Base-by-base conservation (phyloP, 2,888 invertebrate species). In the Glaucopsyche alexis region DNA sequence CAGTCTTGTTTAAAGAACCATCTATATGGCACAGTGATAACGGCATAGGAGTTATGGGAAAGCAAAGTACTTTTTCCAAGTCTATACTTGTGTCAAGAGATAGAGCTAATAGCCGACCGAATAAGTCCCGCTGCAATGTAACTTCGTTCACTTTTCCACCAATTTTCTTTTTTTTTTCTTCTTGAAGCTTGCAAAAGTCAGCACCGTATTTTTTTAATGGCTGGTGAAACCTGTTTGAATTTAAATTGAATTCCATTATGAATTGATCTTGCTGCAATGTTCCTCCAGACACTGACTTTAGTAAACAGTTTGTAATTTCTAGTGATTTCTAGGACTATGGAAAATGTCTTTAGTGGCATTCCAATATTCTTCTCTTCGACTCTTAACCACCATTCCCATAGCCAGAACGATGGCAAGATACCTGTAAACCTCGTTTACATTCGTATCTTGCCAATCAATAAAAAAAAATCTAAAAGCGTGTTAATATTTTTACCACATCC, bases 251-350 rank as follows among this genome's bases (percentile, higher is more conserved):
- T 65, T 71, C 65, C 14, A 13, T 69, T 50, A 73, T 75, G 38
- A 73, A 73, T 70, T 72, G 40, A 69, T 75, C 72, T 16, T 50
- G 69, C 69, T 14, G 49, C 45, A 71, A 66, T 71, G 60, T 71
- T 71, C 73, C 71, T 49, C 40, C 40, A 50, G 71, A 71, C 65
- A 52, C 65, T 71, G 66, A 42, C 1, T 73, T 73, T 47, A 73
- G 55, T 16, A 71, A 66, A 66, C 65, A 71, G 42, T 73, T 42
- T 29, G 71, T 55, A 45, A 71, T 71, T 52, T 73, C 71, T 52
- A 14, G 40, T 52, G 73, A 29, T n/a, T n/a, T n/a, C n/a, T n/a
- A n/a, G n/a, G n/a, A n/a, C n/a, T n/a, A n/a, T n/a, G n/a, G n/a
- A n/a, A n/a, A n/a, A n/a, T n/a, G n/a, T n/a, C n/a, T n/a, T n/a